A percentile compares a stretch with the other conserved stretches of the same genome.
These are phyloP conservation scores for Beris morrisii DNA, from an alignment of 2,888 invertebrate species.

Conservation along the genomic window DNA sequence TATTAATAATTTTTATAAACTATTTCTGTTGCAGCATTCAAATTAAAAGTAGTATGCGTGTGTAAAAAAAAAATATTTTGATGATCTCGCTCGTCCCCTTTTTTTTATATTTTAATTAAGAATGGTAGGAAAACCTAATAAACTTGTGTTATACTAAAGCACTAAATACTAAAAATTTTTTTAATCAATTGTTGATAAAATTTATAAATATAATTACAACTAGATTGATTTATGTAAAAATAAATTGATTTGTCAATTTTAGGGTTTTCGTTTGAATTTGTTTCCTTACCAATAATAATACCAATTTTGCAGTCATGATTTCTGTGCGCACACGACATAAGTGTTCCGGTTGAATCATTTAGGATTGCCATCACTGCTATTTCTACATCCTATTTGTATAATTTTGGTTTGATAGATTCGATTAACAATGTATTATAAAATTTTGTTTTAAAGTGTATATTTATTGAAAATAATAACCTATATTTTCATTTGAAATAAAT, in stretches of 20 bases:
- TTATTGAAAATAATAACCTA: no score
- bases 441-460: no score
- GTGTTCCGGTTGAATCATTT: constrained; percentile 91
- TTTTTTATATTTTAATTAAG: neutral
- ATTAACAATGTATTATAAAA: no score
- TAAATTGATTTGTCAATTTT: constrained; percentile 3
- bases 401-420: neutral
- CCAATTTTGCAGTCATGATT: constrained; percentile 78
- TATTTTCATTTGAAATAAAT: neutral
- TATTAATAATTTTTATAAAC: no score
- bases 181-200: neutral
- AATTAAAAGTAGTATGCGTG: no score
- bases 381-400: constrained; percentile 61
- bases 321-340: constrained; percentile 90
- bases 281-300: constrained; percentile 64
- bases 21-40: no score
- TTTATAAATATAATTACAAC: no score
- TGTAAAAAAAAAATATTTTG: no score
- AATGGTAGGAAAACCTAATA: neutral
- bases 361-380: constrained; percentile 88
- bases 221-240: neutral
- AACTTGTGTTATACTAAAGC: neutral
- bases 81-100: no score
- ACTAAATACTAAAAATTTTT: neutral
- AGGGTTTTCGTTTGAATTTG: constrained; percentile 9